Conservation (phyloP, 2,888 invertebrate genomes). For the Epinotia ramella region DNA sequence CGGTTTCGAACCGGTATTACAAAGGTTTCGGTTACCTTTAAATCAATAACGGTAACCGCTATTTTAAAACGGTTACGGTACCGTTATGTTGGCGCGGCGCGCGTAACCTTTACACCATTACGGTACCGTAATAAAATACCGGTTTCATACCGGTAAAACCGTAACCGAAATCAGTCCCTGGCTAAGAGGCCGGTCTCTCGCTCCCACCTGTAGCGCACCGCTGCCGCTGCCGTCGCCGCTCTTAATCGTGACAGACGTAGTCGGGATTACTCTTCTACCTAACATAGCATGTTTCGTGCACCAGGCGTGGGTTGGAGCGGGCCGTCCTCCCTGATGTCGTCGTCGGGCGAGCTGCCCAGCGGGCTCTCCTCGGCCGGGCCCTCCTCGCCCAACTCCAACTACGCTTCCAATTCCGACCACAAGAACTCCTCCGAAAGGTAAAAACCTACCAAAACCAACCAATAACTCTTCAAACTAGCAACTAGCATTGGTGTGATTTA, state of each 20-base stretch:
- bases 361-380: slow-evolving; percentile 91
- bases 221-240: too few species aligned
- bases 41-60: too few species aligned
- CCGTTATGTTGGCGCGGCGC: too few species aligned
- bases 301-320: slow-evolving; percentile 91
- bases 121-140: too few species aligned
- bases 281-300: neutral
- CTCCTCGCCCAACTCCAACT: slow-evolving; percentile 91
- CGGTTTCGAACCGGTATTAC: too few species aligned
- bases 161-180: too few species aligned
- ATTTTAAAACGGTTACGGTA: too few species aligned
- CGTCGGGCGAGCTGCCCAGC: slow-evolving; percentile 82
- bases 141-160: too few species aligned
- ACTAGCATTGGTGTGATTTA: neutral
- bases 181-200: slow-evolving; percentile 52
- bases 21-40: too few species aligned
- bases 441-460: slow-evolving; percentile 6
- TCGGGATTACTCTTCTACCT: neutral
- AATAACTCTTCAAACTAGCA: neutral
- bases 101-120: too few species aligned
- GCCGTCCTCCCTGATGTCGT: slow-evolving; percentile 91
- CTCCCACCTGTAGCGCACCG: too few species aligned
- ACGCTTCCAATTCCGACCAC: slow-evolving; percentile 66
- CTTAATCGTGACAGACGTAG: too few species aligned
- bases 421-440: slow-evolving; percentile 73